These are phyloP conservation scores for Phataginus tetradactyla DNA, from an alignment of 2,797 vertebrate genomes.

Conservation along the genomic window DNA sequence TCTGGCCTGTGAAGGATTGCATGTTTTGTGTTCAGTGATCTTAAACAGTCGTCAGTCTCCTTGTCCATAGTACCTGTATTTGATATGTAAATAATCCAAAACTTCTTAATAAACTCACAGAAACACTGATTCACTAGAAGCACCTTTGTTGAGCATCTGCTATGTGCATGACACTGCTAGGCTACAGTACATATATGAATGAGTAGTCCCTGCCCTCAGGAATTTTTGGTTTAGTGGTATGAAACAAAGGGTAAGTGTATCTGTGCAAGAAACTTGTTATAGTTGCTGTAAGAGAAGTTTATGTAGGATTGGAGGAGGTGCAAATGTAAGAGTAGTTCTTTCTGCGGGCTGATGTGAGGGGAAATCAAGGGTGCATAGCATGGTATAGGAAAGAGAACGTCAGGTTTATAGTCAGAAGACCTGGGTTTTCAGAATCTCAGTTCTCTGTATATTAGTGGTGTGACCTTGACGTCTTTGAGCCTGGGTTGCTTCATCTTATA, in stretches of 20 bases:
- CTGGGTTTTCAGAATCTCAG: neutral
- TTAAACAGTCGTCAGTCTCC: neutral
- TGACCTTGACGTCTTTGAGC: neutral
- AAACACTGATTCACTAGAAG: neutral
- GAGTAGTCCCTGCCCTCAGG: neutral
- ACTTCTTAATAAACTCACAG: neutral
- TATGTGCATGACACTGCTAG: neutral
- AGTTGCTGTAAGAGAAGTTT: neutral
- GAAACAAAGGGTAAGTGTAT: neutral
- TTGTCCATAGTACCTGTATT: neutral
- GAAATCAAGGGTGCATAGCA: neutral
- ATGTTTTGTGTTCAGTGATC: conserved; percentile 5
- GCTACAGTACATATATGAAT: neutral
- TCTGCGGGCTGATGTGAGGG: neutral
- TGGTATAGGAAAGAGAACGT: neutral
- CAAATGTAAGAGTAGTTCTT: neutral
- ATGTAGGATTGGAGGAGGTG: neutral
- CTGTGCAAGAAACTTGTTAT: neutral
- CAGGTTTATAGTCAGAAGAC: neutral
- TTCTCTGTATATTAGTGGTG: neutral
- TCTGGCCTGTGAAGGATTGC: conserved; percentile 32
- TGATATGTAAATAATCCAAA: neutral
- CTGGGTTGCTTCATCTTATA: neutral
- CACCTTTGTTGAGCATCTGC: neutral
- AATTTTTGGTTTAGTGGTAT: neutral